Percentiles rank a stretch among this genome's conserved stretches.
Conservation (phyloP, 2,797 vertebrate species). For the Channallabes apus region DNA sequence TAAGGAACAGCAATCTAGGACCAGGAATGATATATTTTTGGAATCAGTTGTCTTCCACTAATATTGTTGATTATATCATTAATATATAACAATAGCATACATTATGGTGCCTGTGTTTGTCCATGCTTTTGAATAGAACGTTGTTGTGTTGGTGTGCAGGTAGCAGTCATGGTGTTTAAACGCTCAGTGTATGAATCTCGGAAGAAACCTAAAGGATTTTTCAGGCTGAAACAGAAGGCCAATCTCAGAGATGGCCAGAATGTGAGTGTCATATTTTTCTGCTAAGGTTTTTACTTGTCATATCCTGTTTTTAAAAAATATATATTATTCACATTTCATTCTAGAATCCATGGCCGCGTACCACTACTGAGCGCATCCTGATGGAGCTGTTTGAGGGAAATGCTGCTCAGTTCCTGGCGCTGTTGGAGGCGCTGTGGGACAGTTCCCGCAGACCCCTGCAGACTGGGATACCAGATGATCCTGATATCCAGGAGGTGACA, state of each 20-base stretch:
- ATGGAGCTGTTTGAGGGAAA: constrained; percentile 81
- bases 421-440: constrained; percentile 86
- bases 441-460: constrained; percentile 69
- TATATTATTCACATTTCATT: not conserved
- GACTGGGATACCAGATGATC: constrained; percentile 73
- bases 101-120: not conserved
- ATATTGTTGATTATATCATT: not conserved
- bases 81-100: not conserved
- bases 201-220: constrained; percentile 72
- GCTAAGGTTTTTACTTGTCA: constrained; percentile 44
- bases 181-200: constrained; percentile 81
- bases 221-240: constrained; percentile 70
- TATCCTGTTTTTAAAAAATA: too few relatives aligned
- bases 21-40: not conserved
- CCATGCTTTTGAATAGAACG: constrained; percentile 1
- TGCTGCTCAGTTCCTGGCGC: constrained; percentile 82
- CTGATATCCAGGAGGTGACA: constrained; percentile 76
- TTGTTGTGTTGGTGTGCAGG: constrained; percentile 67
- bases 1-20: too few relatives aligned
- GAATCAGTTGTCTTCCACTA: too few relatives aligned
- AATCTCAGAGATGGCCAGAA: constrained; percentile 74
- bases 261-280: constrained; percentile 66
- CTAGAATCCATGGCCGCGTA: constrained; percentile 82
- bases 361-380: constrained; percentile 77
- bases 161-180: constrained; percentile 91